Percentiles rank a stretch among this genome's conserved stretches.
These are phyloP conservation scores for Electrona antarctica DNA, from an alignment of 2,113 vertebrate genomes.

Conservation along the genomic window DNA sequence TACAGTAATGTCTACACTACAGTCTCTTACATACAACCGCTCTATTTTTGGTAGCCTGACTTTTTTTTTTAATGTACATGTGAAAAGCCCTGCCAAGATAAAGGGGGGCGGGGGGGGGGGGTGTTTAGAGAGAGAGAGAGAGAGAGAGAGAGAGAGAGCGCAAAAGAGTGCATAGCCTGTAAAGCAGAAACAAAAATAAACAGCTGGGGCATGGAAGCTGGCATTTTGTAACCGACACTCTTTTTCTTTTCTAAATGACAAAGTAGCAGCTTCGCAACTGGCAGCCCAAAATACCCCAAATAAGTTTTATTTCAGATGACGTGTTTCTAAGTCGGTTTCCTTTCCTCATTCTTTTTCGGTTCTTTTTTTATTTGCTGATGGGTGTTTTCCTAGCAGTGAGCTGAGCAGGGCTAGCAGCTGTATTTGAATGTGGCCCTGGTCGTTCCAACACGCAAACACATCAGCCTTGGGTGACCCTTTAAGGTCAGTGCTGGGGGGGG, in stretches of 20 bases:
- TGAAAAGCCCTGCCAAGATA: slow-evolving; percentile 16
- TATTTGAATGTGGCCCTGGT: slow-evolving; percentile 37
- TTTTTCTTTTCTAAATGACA: slow-evolving; percentile 31
- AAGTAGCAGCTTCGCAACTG: slow-evolving; percentile 11
- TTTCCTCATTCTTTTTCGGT: neutral
- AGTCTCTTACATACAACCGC: slow-evolving; percentile 35
- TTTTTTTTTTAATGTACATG: slow-evolving; percentile 50
- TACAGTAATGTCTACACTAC: no score
- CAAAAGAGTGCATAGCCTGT: slow-evolving; percentile 19
- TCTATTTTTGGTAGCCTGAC: slow-evolving; percentile 64
- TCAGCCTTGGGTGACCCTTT: slow-evolving; percentile 14
- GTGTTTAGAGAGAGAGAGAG: neutral
- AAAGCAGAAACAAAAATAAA: slow-evolving; percentile 39
- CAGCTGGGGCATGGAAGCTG: slow-evolving; percentile 41
- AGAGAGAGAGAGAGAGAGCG: neutral
- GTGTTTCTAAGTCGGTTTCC: slow-evolving; percentile 18
- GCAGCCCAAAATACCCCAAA: slow-evolving; percentile 29
- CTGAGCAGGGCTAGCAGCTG: slow-evolving; percentile 45
- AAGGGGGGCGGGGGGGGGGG: neutral
- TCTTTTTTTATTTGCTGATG: slow-evolving; percentile 29
- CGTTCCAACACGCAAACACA: slow-evolving; percentile 31
- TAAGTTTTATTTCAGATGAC: slow-evolving; percentile 27
- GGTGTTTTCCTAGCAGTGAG: slow-evolving; percentile 25
- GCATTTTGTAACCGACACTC: slow-evolving; percentile 15
- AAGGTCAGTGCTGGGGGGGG: neutral